These are phyloP conservation scores for Prionailurus viverrinus DNA, from an alignment of 2,113 vertebrate genomes.

Conservation along the genomic window DNA sequence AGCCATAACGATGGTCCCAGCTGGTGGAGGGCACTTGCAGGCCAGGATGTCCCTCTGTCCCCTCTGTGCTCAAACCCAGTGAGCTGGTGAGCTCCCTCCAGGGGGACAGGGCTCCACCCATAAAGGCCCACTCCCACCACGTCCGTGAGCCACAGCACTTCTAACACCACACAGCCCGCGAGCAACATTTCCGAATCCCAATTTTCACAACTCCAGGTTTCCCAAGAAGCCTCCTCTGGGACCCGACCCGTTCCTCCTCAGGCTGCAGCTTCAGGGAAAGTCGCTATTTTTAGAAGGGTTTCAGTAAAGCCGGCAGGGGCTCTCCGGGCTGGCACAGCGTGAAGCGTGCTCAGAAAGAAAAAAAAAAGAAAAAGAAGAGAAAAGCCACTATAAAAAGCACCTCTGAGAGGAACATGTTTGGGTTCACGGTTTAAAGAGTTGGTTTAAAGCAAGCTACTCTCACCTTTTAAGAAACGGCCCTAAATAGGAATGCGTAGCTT, in stretches of 20 bases:
- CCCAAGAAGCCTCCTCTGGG: conserved; percentile 26
- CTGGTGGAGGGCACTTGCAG: not conserved
- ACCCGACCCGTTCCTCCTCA: not conserved
- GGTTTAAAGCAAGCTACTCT: not conserved
- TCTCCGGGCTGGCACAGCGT: not conserved
- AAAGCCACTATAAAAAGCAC: not conserved
- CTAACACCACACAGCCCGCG: not conserved
- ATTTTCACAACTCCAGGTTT: conserved; percentile 37
- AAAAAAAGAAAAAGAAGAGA: not conserved
- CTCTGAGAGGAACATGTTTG: not conserved
- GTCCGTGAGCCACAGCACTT: no score
- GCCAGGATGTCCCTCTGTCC: fast-evolving
- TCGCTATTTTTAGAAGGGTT: conserved; percentile 54
- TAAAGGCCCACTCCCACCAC: no score
- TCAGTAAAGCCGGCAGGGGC: not conserved
- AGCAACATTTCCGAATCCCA: not conserved
- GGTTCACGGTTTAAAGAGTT: not conserved
- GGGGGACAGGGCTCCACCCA: not conserved
- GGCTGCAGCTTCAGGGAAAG: conserved; percentile 41
- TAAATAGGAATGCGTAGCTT: not conserved
- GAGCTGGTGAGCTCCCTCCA: not conserved
- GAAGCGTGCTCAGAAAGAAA: not conserved
- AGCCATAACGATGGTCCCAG: not conserved
- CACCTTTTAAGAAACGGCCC: not conserved
- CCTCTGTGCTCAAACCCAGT: not conserved